phyloP scores from a whole-genome alignment of 2,888 invertebrate species.

The Drosophila borborema region DNA sequence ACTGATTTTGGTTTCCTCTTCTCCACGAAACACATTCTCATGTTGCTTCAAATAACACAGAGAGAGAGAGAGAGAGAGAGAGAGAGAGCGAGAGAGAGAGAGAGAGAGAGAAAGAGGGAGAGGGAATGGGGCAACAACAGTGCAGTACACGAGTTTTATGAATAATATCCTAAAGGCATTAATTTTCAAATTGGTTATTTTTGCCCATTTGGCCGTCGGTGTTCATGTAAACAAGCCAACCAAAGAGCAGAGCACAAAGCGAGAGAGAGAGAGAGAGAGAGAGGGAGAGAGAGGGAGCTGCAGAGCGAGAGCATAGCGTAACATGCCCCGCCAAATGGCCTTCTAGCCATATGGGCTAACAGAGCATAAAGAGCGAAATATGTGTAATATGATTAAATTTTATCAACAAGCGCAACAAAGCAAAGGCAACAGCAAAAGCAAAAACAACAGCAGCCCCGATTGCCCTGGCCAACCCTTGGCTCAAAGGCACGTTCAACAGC shows the following conservation, averaged over 20 bases:
- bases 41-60: constrained; percentile 38
- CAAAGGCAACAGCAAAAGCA: constrained; percentile 19
- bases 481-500: constrained; percentile 60
- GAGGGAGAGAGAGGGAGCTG: background rate
- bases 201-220: constrained; percentile 73
- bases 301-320: constrained; percentile 2
- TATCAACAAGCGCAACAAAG: constrained; percentile 70
- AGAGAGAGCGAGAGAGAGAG: background rate
- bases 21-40: constrained; percentile 10
- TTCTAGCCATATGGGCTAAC: constrained; percentile 71
- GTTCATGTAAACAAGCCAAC: constrained; percentile 73
- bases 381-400: constrained; percentile 81
- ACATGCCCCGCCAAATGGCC: constrained; percentile 26
- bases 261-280: background rate
- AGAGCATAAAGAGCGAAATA: constrained; percentile 79
- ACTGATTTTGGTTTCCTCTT: constrained; percentile 43
- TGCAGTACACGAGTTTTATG: constrained; percentile 74
- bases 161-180: constrained; percentile 81
- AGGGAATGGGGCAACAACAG: constrained; percentile 15
- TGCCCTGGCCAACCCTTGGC: constrained; percentile 23
- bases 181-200: constrained; percentile 83
- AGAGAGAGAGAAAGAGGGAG: background rate
- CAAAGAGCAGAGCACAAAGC: constrained; percentile 10
- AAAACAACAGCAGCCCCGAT: constrained; percentile 15
- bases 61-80: too few relatives aligned